A percentile compares a stretch with the other conserved stretches of the same genome.
Evolutionary conservation across 2,888 invertebrate species (phyloP).

Genomic region (Lithodes maja): DNA sequence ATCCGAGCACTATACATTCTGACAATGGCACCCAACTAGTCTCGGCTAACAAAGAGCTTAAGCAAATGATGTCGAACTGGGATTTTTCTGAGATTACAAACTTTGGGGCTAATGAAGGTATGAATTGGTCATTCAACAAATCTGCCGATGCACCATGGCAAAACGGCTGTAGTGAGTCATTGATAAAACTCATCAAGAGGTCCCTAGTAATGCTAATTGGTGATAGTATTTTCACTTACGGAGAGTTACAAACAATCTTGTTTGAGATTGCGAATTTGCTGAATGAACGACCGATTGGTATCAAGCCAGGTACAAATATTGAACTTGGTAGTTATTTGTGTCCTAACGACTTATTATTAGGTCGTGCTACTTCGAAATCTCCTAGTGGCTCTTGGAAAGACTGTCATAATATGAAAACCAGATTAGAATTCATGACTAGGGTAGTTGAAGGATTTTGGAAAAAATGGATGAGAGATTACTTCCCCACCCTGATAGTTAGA

Average conservation of each 20-base stretch:
- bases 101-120: conserved; percentile 20
- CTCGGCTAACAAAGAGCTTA: conserved; percentile 33
- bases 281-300: background rate
- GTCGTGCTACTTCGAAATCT: background rate
- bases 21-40: conserved; percentile 33
- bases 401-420: background rate
- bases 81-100: background rate
- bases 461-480: conserved; percentile 1
- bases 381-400: background rate
- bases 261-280: background rate
- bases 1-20: conserved; percentile 32
- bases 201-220: background rate
- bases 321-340: background rate
- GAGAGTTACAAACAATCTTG: background rate
- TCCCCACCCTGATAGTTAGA: background rate
- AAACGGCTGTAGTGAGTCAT: conserved; percentile 28
- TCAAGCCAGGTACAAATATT: background rate
- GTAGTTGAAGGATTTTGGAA: background rate
- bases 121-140: conserved; percentile 29
- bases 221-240: background rate
- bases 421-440: background rate
- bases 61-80: background rate
- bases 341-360: background rate
- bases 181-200: background rate
- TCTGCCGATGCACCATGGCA: conserved; percentile 38